Base-by-base conservation (phyloP, 1,140 invertebrate genomes). In the Mizuhopecten yessoensis region DNA sequence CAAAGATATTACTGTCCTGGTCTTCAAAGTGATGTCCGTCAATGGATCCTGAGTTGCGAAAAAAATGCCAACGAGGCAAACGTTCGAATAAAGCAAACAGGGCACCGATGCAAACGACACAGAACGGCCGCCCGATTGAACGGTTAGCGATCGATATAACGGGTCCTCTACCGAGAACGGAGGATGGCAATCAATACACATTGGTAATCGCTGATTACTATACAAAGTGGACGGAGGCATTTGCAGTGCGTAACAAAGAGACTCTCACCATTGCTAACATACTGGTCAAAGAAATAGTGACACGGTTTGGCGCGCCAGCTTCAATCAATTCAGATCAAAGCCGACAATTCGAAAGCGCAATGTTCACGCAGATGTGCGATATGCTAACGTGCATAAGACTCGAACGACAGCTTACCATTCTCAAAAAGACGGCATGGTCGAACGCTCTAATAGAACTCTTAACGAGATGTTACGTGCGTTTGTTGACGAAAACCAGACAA, bases 241-340 rank as follows among this genome's bases (percentile, higher is more conserved):
- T 92, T 34, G 45, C 95, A 9, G 33, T 96, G 33, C 42, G 39
- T 23, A 88, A 96, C 75, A 33, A 92, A 88, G 94, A 93, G 39
- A 92, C 93, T 20, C 9, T n/a, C 17, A 96, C 95, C 2, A 91
- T 96, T 13, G 96, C 95, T 13, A 92, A 95, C 29, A 92, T 91
- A 0, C 91, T 97, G 10, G 93, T 96, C 0, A 86, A 95, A 42
- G 91, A 96, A 33, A 87, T 94, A 23, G 87, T 97, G 33, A 94
- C 92, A 86, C 90, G 95, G 11, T 95, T 94, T 90, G 97, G 97
- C 23, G 91, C 95, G 1, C 96, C 96, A 0, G 34, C 93, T 23
- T 89, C 94, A 36, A 91, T 96, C n/a, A 92, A 95, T 34, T 91
- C 95, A 0, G 96, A 97, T 91, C 95, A 96, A 91, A 96, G 96